A percentile compares a stretch with the other conserved stretches of the same genome.
Evolutionary conservation across 1,140 invertebrate species (phyloP).

Genomic region (Diorhabda sublineata): DNA sequence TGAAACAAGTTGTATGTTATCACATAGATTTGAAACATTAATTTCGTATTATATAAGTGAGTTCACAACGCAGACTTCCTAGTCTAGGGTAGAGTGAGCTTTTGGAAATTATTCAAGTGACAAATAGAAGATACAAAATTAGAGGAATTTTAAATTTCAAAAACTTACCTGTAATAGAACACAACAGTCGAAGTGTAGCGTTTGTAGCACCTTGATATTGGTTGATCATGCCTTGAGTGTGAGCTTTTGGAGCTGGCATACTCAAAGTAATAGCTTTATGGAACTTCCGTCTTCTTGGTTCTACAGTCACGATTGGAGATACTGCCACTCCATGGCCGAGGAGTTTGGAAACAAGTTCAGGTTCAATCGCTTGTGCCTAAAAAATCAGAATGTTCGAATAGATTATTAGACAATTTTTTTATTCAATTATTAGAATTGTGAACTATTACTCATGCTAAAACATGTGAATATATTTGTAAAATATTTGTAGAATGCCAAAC

Average conservation of each 20-base stretch:
- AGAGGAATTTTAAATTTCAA: neutral
- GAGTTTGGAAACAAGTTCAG: constrained; percentile 77
- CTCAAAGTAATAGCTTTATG: constrained; percentile 94
- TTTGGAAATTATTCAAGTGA: no score
- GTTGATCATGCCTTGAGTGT: constrained; percentile 84
- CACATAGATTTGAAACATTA: no score
- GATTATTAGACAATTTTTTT: no score
- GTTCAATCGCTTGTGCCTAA: constrained; percentile 84
- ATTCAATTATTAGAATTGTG: no score
- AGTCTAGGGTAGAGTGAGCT: no score
- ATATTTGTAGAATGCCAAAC: neutral
- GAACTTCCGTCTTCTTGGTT: constrained; percentile 91
- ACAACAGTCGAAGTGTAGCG: constrained; percentile 80
- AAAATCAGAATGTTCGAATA: constrained; percentile 24
- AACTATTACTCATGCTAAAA: no score
- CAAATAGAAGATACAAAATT: no score
- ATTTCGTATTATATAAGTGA: no score
- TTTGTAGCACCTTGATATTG: constrained; percentile 73
- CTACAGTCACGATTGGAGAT: constrained; percentile 94
- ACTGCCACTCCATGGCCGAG: constrained; percentile 86
- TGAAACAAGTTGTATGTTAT: no score
- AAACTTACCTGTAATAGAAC: constrained; percentile 85
- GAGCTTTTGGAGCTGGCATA: constrained; percentile 86
- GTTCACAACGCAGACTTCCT: no score
- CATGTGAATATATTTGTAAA: no score